phyloP scores from a whole-genome alignment of 2,797 vertebrate genomes.

The Petrocephalus sullivani region DNA sequence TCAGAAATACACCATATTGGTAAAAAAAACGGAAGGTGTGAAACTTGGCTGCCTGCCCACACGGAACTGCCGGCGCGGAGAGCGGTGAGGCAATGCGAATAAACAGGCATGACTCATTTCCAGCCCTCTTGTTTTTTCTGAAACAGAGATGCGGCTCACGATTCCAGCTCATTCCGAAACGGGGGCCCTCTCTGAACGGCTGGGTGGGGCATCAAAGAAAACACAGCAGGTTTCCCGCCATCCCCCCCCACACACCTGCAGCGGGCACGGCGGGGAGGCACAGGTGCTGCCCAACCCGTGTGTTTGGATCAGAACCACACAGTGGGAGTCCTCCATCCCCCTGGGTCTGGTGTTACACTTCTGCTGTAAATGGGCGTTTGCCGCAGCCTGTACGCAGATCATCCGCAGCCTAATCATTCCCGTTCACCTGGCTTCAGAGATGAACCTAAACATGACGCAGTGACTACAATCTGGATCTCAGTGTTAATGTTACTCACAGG shows the following conservation, averaged over 20 bases:
- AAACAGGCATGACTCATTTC: conserved; percentile 18
- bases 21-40: background rate
- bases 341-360: background rate
- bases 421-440: background rate
- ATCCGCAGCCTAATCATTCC: background rate
- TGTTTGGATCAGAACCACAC: background rate
- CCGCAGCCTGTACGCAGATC: background rate
- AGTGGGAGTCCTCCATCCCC: background rate
- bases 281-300: background rate
- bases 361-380: background rate
- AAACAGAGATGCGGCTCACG: conserved; percentile 15
- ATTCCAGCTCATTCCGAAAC: conserved; percentile 19
- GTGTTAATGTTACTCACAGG: background rate
- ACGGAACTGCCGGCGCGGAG: background rate
- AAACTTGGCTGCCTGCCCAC: background rate
- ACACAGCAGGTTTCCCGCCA: background rate
- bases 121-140: conserved; percentile 14
- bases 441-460: background rate
- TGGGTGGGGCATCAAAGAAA: background rate
- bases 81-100: background rate
- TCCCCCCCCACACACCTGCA: background rate
- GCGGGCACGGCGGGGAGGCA: background rate
- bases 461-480: background rate
- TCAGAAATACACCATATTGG: background rate
- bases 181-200: background rate